Evolutionary conservation across 2,888 invertebrate species (phyloP).

Genomic region (Lycaena phlaeas): DNA sequence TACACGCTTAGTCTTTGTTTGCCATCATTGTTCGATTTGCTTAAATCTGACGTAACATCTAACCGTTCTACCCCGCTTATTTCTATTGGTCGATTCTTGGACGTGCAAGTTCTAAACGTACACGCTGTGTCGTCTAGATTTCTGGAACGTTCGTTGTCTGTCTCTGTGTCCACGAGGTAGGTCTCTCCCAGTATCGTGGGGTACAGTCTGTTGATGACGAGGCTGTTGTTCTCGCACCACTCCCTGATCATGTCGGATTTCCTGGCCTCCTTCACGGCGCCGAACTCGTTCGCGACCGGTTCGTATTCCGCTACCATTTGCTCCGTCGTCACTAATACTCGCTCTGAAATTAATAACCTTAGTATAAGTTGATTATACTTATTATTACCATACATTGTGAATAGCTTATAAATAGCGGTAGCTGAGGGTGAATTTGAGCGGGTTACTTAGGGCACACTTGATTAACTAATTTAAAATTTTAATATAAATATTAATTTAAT

Average conservation of each 20-base stretch:
- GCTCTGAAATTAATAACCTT: conserved; percentile 76
- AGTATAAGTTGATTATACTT: no score
- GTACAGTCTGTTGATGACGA: conserved; percentile 55
- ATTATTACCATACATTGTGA: no score
- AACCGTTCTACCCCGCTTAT: conserved; percentile 47
- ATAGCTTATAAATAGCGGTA: no score
- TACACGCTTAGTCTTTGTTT: conserved; percentile 39
- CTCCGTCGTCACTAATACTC: conserved; percentile 75
- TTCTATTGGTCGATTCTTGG: conserved; percentile 36
- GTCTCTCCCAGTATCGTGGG: conserved; percentile 58
- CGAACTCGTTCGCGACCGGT: conserved; percentile 42
- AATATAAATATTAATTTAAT: no score
- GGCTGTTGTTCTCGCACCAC: conserved; percentile 56
- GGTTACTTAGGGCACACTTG: no score
- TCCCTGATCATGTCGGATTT: conserved; percentile 57
- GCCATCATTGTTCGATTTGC: conserved; percentile 22
- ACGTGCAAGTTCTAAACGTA: conserved; percentile 46
- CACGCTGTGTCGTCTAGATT: background rate
- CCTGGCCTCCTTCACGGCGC: conserved; percentile 29
- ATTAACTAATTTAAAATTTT: no score
- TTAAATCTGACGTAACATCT: conserved; percentile 34
- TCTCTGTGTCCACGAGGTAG: conserved; percentile 39
- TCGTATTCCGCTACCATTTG: conserved; percentile 74
- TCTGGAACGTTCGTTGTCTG: conserved; percentile 1
- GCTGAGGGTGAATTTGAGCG: no score